Percentiles rank a stretch among this genome's conserved stretches.
These are phyloP conservation scores for Calliphora vicina DNA, from an alignment of 1,140 invertebrate species.

Conservation along the genomic window DNA sequence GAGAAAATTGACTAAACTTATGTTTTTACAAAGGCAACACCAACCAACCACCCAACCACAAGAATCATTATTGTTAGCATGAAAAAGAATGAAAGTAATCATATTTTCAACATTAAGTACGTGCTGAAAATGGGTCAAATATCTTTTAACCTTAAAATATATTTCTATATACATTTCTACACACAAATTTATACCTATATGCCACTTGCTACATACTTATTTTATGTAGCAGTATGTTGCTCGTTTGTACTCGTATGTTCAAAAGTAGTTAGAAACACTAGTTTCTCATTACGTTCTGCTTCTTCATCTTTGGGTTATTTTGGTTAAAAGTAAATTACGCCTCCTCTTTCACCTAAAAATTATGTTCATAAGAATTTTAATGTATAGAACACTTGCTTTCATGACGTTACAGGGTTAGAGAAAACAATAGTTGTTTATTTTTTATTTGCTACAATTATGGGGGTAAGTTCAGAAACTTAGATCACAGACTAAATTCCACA, in stretches of 20 bases:
- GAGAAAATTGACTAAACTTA: not conserved
- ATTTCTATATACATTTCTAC: not conserved
- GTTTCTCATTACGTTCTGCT: not conserved
- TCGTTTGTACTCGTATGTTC: not conserved
- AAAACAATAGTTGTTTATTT: no score
- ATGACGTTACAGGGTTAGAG: no score
- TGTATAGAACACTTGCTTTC: no score
- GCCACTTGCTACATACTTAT: not conserved
- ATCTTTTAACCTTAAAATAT: conserved; percentile 21
- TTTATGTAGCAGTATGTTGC: not conserved
- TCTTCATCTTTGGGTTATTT: not conserved
- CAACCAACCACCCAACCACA: not conserved
- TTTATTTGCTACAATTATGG: no score
- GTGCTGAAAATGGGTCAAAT: conserved; percentile 17
- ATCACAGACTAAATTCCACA: no score
- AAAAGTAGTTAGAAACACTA: not conserved
- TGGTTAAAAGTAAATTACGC: not conserved
- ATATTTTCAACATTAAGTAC: not conserved
- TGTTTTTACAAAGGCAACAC: not conserved
- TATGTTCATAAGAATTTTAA: no score
- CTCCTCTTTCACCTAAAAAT: not conserved
- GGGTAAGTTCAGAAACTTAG: no score
- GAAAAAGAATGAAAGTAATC: not conserved
- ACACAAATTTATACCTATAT: not conserved
- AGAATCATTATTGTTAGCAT: not conserved